These are phyloP conservation scores for Poecilia velifera DNA, from an alignment of 2,797 vertebrate species.

Conservation along the genomic window DNA sequence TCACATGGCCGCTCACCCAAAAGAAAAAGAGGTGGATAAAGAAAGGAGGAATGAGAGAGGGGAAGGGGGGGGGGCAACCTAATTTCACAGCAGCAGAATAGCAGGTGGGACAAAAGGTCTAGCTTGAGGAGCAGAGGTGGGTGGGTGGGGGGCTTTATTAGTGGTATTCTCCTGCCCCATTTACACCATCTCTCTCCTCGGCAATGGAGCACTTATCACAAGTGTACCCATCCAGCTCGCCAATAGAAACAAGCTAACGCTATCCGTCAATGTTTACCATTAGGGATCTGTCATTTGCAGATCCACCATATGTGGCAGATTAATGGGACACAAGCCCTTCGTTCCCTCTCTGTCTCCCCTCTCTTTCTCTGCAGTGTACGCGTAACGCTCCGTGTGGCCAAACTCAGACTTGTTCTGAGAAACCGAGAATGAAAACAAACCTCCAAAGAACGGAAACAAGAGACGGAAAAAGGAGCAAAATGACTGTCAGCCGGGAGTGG, in stretches of 20 bases:
- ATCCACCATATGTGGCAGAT: slow-evolving; percentile 83
- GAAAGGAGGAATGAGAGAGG: slow-evolving; percentile 81
- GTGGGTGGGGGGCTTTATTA: slow-evolving; percentile 86
- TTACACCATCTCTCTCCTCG: slow-evolving; percentile 92
- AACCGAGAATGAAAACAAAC: slow-evolving; percentile 71
- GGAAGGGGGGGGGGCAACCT: slow-evolving; percentile 85
- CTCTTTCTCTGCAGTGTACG: slow-evolving; percentile 45
- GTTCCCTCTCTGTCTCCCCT: slow-evolving; percentile 34
- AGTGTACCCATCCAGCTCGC: slow-evolving; percentile 97
- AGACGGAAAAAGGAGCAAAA: slow-evolving; percentile 39
- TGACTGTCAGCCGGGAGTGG: slow-evolving; percentile 4
- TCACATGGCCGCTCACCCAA: slow-evolving; percentile 95
- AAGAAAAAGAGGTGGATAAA: slow-evolving; percentile 79
- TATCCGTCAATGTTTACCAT: slow-evolving; percentile 93
- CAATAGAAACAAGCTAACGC: slow-evolving; percentile 99
- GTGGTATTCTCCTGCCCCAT: slow-evolving; percentile 93
- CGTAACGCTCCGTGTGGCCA: slow-evolving; percentile 65
- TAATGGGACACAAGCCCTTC: slow-evolving; percentile 72
- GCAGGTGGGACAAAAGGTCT: slow-evolving; percentile 97
- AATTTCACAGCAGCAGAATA: slow-evolving; percentile 98
- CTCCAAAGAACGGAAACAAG: slow-evolving; percentile 56
- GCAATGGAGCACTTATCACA: slow-evolving; percentile 99
- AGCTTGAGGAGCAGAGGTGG: slow-evolving; percentile 90
- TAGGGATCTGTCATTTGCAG: slow-evolving; percentile 97
- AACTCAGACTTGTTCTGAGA: slow-evolving; percentile 64